A percentile compares a stretch with the other conserved stretches of the same genome.
These are phyloP conservation scores for Odontophorus gujanensis DNA, from an alignment of 2,113 vertebrate genomes.

Conservation along the genomic window DNA sequence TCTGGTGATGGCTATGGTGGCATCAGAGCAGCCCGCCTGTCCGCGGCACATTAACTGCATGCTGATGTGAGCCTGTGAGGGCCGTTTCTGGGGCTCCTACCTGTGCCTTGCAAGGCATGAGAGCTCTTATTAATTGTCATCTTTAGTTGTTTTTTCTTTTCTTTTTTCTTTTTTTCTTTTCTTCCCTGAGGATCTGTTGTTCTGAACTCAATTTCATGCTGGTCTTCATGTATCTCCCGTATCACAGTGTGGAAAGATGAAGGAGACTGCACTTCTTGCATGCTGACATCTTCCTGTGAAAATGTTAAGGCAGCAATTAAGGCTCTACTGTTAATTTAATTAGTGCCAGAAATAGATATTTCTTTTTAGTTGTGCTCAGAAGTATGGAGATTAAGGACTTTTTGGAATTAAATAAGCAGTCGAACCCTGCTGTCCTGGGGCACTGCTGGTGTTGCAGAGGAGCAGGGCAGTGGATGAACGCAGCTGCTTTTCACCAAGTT, in stretches of 20 bases:
- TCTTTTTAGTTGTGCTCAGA: fast-evolving
- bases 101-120: not conserved
- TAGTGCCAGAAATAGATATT: not conserved
- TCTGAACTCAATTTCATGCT: not conserved
- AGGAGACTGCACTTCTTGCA: not conserved
- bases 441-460: not conserved
- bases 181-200: not conserved
- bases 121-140: not conserved
- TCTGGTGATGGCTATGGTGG: not conserved
- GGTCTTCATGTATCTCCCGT: not conserved
- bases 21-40: not conserved
- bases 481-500: not conserved
- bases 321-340: not conserved
- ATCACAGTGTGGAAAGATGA: not conserved
- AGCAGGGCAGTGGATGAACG: not conserved
- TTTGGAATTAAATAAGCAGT: fast-evolving
- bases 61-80: not conserved
- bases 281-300: not conserved
- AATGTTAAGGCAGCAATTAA: not conserved
- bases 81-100: not conserved
- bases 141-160: not conserved
- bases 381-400: not conserved
- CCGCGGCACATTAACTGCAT: not conserved
- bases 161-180: not conserved
- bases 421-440: fast-evolving